phyloP scores from a whole-genome alignment of 1,140 invertebrate genomes.

The Cecropterus lyciades region DNA sequence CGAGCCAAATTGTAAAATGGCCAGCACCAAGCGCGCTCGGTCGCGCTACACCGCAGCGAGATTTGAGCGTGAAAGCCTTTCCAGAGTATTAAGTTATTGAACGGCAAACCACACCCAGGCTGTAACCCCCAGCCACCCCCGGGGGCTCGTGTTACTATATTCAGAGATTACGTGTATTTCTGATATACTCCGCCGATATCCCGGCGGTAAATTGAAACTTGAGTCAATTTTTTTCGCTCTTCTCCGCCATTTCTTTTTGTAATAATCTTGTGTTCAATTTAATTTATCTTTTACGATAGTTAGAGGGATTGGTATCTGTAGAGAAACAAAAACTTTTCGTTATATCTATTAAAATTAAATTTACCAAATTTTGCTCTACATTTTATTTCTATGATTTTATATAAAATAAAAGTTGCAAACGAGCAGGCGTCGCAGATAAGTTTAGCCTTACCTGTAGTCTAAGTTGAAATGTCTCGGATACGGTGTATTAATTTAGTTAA shows the following conservation, averaged over 20 bases:
- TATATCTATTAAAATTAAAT: background rate
- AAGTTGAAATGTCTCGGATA: too few species aligned
- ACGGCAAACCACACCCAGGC: slow-evolving; percentile 81
- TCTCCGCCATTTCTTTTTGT: slow-evolving; percentile 11
- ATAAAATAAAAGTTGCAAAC: too few species aligned
- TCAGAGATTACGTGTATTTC: slow-evolving; percentile 61
- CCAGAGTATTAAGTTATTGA: slow-evolving; percentile 82
- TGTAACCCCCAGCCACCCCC: slow-evolving; percentile 53
- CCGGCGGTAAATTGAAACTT: slow-evolving; percentile 33
- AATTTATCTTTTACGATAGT: background rate
- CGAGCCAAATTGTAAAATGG: slow-evolving; percentile 34
- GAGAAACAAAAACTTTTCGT: background rate
- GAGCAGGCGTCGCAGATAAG: too few species aligned
- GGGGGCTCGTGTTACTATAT: slow-evolving; percentile 43
- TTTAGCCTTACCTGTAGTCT: too few species aligned
- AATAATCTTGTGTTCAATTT: slow-evolving; percentile 9
- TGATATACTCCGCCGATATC: slow-evolving; percentile 31
- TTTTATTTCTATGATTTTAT: too few species aligned
- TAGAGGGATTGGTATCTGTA: background rate
- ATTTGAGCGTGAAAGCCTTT: slow-evolving; percentile 82
- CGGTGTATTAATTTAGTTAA: too few species aligned
- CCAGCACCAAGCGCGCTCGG: slow-evolving; percentile 56
- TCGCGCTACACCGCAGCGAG: slow-evolving; percentile 64
- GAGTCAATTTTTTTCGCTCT: slow-evolving; percentile 22
- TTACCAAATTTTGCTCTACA: too few species aligned